Conservation (phyloP, 1,140 invertebrate species). For the Goniozus legneri region DNA sequence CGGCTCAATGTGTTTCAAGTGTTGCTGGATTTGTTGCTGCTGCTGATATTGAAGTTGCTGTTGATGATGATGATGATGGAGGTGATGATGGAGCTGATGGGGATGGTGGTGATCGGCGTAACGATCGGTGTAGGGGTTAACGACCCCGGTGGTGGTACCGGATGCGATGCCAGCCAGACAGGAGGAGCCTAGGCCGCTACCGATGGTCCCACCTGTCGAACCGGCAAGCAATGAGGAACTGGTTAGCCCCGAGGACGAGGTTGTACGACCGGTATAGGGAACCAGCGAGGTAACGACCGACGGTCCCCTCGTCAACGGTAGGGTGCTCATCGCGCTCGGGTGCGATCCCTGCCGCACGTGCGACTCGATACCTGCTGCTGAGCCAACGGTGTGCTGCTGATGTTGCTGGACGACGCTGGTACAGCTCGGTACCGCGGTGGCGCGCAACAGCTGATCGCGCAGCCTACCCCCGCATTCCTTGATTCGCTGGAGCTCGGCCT, state of each 20-base stretch:
- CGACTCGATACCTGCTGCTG: conserved; percentile 26
- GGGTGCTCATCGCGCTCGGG: conserved; percentile 25
- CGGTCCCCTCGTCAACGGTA: conserved; percentile 32
- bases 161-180: conserved; percentile 48
- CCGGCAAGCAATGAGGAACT: conserved; percentile 41
- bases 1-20: conserved; percentile 48
- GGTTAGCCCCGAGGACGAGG: conserved; percentile 32
- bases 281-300: conserved; percentile 34
- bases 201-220: conserved; percentile 35
- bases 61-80: conserved; percentile 25
- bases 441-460: conserved; percentile 43
- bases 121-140: conserved; percentile 45
- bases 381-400: conserved; percentile 10
- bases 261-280: conserved; percentile 28
- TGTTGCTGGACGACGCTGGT: conserved; percentile 8
- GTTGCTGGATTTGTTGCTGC: conserved; percentile 37
- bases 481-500: conserved; percentile 65
- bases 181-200: conserved; percentile 23
- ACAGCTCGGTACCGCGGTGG: conserved; percentile 38
- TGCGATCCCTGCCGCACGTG: conserved; percentile 15
- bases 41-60: conserved; percentile 33
- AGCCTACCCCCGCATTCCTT: conserved; percentile 53
- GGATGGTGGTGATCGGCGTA: conserved; percentile 28
- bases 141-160: conserved; percentile 50
- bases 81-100: conserved; percentile 29